These are phyloP conservation scores for Lophius piscatorius DNA, from an alignment of 2,113 vertebrate species.

Conservation along the genomic window DNA sequence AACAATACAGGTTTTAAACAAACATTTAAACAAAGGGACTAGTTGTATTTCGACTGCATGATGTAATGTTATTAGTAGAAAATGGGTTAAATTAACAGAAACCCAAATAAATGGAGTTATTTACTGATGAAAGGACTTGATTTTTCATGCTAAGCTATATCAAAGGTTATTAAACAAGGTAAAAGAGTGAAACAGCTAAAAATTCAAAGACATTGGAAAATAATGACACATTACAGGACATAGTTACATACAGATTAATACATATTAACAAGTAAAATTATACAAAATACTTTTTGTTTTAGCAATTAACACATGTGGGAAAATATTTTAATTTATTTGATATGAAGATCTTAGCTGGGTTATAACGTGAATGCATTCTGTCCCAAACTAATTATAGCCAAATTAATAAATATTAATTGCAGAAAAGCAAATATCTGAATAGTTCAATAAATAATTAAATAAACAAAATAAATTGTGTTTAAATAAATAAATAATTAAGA, in stretches of 20 bases:
- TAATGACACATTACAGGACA: conserved; percentile 75
- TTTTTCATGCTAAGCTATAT: conserved; percentile 79
- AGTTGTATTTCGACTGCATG: conserved; percentile 66
- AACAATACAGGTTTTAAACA: conserved; percentile 80
- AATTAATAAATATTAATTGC: conserved; percentile 50
- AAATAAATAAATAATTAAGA: conserved; percentile 54
- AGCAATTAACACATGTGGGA: conserved; percentile 75
- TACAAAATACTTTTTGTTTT: conserved; percentile 77
- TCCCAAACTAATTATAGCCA: conserved; percentile 65
- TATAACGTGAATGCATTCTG: conserved; percentile 69
- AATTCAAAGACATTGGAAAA: conserved; percentile 69
- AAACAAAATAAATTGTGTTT: conserved; percentile 45
- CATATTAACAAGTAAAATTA: conserved; percentile 80
- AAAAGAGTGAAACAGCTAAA: conserved; percentile 72
- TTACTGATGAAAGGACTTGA: conserved; percentile 68
- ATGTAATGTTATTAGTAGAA: conserved; percentile 65
- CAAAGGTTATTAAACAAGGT: conserved; percentile 71
- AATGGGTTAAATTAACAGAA: conserved; percentile 73
- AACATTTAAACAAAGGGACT: conserved; percentile 79
- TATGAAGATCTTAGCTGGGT: conserved; percentile 69
- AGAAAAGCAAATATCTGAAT: conserved; percentile 53
- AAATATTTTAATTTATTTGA: conserved; percentile 80
- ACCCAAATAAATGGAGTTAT: conserved; percentile 75
- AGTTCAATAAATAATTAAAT: conserved; percentile 56
- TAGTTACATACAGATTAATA: conserved; percentile 75